phyloP scores from a whole-genome alignment of 2,113 vertebrate species.

The Eretmochelys imbricata region DNA sequence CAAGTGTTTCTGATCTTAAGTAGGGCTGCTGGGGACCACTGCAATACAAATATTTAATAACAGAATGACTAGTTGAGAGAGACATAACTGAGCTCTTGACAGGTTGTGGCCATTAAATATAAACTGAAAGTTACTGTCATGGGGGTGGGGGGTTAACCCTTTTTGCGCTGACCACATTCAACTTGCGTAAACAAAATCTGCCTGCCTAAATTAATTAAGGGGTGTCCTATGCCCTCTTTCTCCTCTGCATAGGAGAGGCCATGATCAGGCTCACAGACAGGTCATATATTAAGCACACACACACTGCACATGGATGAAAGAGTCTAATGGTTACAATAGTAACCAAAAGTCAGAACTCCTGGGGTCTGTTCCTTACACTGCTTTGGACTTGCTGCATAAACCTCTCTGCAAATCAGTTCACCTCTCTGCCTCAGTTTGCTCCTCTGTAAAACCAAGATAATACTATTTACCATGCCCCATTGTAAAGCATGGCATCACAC shows the following conservation, averaged over 20 bases:
- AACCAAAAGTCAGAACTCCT: neutral
- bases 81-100: neutral
- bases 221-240: neutral
- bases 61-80: neutral
- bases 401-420: neutral
- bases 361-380: neutral
- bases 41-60: neutral
- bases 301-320: neutral
- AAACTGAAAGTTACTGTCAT: too few relatives aligned
- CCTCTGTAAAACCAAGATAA: neutral
- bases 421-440: neutral
- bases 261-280: neutral
- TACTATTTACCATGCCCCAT: neutral
- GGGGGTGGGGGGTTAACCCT: neutral
- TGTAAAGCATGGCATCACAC: neutral
- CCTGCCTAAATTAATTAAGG: neutral
- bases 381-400: neutral
- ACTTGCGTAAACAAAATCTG: conserved; percentile 45
- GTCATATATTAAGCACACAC: too few relatives aligned
- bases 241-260: neutral
- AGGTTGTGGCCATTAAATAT: neutral
- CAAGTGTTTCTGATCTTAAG: neutral
- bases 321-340: neutral
- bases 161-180: neutral
- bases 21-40: neutral